A percentile compares a stretch with the other conserved stretches of the same genome.
Conservation (phyloP, 2,113 vertebrate genomes). For the Pollimyrus isidori region DNA sequence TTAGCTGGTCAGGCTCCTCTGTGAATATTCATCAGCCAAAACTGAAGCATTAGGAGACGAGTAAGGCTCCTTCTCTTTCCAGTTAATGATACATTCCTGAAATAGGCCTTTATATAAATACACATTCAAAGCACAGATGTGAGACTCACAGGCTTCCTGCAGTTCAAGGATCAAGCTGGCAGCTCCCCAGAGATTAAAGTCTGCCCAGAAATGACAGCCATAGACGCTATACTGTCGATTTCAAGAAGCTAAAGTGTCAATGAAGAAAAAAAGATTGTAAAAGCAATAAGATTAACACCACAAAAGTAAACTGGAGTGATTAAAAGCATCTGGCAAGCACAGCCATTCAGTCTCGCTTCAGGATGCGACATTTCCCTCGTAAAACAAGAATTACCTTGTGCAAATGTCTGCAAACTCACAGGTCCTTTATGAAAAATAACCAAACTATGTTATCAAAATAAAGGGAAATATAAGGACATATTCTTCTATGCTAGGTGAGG, state of each 20-base stretch:
- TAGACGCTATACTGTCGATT: neutral
- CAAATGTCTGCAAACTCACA: neutral
- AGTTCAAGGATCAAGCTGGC: neutral
- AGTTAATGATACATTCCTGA: constrained; percentile 9
- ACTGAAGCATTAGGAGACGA: neutral
- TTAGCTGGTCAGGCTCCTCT: neutral
- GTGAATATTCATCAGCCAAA: constrained; percentile 11
- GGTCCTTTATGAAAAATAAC: neutral
- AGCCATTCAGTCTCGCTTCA: neutral
- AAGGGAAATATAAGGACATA: constrained; percentile 2
- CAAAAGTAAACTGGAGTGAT: constrained; percentile 10
- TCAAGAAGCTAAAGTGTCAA: neutral
- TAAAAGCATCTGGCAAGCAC: neutral
- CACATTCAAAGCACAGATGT: constrained; percentile 5
- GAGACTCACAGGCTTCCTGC: neutral
- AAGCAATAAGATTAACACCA: neutral
- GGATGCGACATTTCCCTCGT: neutral
- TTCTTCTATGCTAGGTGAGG: constrained; percentile 7
- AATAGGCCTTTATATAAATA: neutral
- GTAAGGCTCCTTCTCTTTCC: neutral
- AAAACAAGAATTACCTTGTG: neutral
- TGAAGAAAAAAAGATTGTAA: neutral
- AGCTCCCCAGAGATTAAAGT: neutral
- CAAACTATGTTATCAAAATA: neutral
- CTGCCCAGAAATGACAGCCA: neutral